These are phyloP conservation scores for Chitala chitala DNA, from an alignment of 2,113 vertebrate species.

Conservation along the genomic window DNA sequence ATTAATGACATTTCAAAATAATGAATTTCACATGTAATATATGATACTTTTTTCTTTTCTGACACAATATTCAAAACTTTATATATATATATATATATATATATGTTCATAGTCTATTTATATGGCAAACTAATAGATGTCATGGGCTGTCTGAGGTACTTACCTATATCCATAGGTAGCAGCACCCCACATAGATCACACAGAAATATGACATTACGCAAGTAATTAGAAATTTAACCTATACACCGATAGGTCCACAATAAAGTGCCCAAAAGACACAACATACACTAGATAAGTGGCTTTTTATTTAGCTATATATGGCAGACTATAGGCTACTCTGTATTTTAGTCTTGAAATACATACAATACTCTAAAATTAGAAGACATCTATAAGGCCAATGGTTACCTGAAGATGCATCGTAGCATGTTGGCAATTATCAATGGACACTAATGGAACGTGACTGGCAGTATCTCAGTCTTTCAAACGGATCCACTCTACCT, in stretches of 20 bases:
- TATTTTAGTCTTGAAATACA: slow-evolving; percentile 60
- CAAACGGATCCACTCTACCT: slow-evolving; percentile 47
- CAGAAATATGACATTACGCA: slow-evolving; percentile 88
- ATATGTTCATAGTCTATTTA: slow-evolving; percentile 52
- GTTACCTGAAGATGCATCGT: slow-evolving; percentile 88
- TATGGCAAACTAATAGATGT: slow-evolving; percentile 71
- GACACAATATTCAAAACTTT: slow-evolving; percentile 74
- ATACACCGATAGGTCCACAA: slow-evolving; percentile 80
- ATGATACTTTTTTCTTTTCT: slow-evolving; percentile 60
- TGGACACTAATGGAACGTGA: slow-evolving; percentile 66
- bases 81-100: slow-evolving; percentile 52
- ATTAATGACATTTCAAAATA: slow-evolving; percentile 80
- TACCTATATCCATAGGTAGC: slow-evolving; percentile 94
- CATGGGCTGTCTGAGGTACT: slow-evolving; percentile 79
- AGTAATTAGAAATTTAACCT: slow-evolving; percentile 91
- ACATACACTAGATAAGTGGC: slow-evolving; percentile 68
- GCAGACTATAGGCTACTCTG: slow-evolving; percentile 66
- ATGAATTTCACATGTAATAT: slow-evolving; percentile 74
- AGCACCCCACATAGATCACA: slow-evolving; percentile 80
- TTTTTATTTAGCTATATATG: slow-evolving; percentile 53
- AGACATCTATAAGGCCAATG: slow-evolving; percentile 90
- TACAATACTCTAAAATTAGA: slow-evolving; percentile 71
- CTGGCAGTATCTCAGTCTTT: slow-evolving; percentile 71
- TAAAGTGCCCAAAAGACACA: slow-evolving; percentile 90
- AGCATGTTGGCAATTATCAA: slow-evolving; percentile 72